Percentiles rank a stretch among this genome's conserved stretches.
Conservation (phyloP, 64 coral and sea anemone genomes). For the Anthopleura sola region DNA sequence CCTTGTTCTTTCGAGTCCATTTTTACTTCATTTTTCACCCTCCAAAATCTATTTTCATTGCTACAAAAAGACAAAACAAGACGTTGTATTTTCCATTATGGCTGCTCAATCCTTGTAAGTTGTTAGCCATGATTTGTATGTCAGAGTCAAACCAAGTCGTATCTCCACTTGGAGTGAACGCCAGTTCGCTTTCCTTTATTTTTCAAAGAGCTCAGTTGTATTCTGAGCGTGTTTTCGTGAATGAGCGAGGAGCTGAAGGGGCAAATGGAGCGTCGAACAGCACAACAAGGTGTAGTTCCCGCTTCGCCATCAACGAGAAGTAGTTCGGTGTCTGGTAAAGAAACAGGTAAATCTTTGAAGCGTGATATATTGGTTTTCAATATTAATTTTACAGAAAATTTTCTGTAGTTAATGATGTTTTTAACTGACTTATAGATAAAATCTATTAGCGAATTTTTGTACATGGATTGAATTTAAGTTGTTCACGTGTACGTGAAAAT, state of each 20-base stretch:
- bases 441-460: neutral
- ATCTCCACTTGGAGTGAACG: conserved; percentile 89
- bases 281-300: conserved; percentile 27
- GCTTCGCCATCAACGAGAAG: conserved; percentile 29
- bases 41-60: conserved; percentile 29
- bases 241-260: conserved; percentile 61
- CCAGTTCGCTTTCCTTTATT: conserved; percentile 40
- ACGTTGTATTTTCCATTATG: conserved; percentile 66
- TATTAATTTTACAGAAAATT: neutral
- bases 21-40: conserved; percentile 36
- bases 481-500: too few relatives aligned
- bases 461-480: neutral
- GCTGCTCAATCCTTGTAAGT: conserved; percentile 50
- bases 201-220: conserved; percentile 38
- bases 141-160: conserved; percentile 68
- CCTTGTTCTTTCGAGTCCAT: conserved; percentile 63
- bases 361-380: neutral
- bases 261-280: conserved; percentile 47
- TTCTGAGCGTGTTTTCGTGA: conserved; percentile 46
- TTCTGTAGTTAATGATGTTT: neutral
- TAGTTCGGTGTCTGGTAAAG: conserved; percentile 41
- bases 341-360: conserved; percentile 49
- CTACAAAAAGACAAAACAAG: conserved; percentile 43
- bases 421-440: neutral
- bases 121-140: conserved; percentile 87